Evolutionary conservation across 2,797 vertebrate species (phyloP), one percentile per base, ranked within the genome.

Genomic region (Ctenochaetus hawaiiensis): DNA sequence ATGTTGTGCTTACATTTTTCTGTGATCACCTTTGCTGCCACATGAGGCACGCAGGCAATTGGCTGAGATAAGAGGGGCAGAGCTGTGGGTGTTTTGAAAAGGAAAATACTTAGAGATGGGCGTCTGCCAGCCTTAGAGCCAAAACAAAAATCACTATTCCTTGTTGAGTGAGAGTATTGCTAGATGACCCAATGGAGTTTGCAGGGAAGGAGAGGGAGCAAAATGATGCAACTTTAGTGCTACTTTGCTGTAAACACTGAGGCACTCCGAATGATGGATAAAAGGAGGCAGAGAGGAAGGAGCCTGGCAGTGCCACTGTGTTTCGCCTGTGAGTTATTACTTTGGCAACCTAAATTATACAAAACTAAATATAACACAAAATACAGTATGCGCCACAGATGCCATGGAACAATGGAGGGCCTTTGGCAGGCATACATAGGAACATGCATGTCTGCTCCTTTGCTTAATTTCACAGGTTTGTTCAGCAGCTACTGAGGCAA

Each of bases 331-430:
- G 69, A 72, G 81, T 51, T 68, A 30, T 77, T 67, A 57, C 53
- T 62, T 65, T 87, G 79, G 73, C 73, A 78, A 11, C 0, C 1
- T 20, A 12, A 72, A 69, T 30, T 30, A 78, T 72, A 63, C 22
- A 45, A 72, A 80, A 68, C 76, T 69, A 80, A 84, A 82, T 80
- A 72, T 80, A 82, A 53, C 49, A 49, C 56, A 22, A 65, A 45
- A 54, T 72, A 69, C 67, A 82, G 67, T 66, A 69, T 72, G 66
- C 52, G 30, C 47, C 65, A 53, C 61, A 75, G 64, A 75, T 63
- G 72, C 71, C 39, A 43, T 41, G 51, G 30, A 73, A 84, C 72
- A 77, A 75, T 70, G 22, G n/a, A 66, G 64, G 59, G 59, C 45
- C 17, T 70, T 78, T 83, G 81, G 67, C 78, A 70, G 57, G 54